Percentiles rank a stretch among this genome's conserved stretches.
phyloP scores from a whole-genome alignment of 1,140 invertebrate genomes.

The Drosophila kohkoa region DNA sequence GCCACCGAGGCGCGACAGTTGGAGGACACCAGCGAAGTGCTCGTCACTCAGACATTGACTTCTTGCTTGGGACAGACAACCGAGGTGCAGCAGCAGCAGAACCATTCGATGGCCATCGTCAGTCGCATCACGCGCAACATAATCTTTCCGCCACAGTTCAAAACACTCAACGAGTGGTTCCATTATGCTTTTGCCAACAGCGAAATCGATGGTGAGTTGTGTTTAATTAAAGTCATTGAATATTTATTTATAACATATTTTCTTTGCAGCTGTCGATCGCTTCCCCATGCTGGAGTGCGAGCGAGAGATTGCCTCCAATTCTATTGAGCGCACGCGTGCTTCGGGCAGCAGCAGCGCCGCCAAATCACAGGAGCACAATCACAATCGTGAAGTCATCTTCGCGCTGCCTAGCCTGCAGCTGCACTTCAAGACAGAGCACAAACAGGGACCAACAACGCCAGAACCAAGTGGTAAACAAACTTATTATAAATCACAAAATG shows the following conservation, averaged over 20 bases:
- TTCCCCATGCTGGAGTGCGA: constrained; percentile 94
- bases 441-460: constrained; percentile 90
- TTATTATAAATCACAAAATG: background rate
- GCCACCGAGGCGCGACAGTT: constrained; percentile 97
- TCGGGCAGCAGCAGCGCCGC: constrained; percentile 84
- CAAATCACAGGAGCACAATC: constrained; percentile 92
- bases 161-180: constrained; percentile 97
- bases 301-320: constrained; percentile 85
- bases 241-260: background rate
- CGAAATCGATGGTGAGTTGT: constrained; percentile 93
- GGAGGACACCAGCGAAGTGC: constrained; percentile 85
- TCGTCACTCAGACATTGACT: constrained; percentile 94
- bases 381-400: constrained; percentile 97
- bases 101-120: constrained; percentile 96
- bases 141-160: constrained; percentile 97
- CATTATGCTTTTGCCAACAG: constrained; percentile 97
- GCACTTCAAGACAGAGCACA: constrained; percentile 96
- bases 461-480: constrained; percentile 87
- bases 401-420: constrained; percentile 96
- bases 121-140: constrained; percentile 95
- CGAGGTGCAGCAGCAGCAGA: constrained; percentile 88
- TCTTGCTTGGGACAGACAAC: constrained; percentile 92
- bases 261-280: constrained; percentile 91
- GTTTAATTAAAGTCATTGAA: too few relatives aligned
- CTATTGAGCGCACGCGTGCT: constrained; percentile 85